Percentiles rank a stretch among this genome's conserved stretches.
Conservation (phyloP, 1,140 invertebrate species). For the Anoplophora glabripennis region DNA sequence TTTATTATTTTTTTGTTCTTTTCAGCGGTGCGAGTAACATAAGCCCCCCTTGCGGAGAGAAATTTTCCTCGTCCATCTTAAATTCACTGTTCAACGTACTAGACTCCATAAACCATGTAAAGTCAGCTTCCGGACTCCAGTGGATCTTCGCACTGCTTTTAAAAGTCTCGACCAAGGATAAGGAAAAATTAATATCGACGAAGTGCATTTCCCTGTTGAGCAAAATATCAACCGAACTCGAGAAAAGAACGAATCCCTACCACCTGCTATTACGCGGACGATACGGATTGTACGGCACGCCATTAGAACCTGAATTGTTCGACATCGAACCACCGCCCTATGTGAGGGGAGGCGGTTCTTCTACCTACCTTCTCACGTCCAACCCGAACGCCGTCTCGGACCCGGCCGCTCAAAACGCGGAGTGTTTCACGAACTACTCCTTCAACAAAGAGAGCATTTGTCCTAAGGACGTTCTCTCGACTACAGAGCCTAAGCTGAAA, state of each 20-base stretch:
- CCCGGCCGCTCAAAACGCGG: conserved; percentile 31
- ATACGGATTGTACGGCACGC: conserved; percentile 84
- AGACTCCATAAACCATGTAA: conserved; percentile 67
- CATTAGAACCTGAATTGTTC: conserved; percentile 84
- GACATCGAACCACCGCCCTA: conserved; percentile 76
- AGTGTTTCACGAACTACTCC: conserved; percentile 31
- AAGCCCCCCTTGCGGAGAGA: conserved; percentile 48
- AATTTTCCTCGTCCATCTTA: conserved; percentile 67
- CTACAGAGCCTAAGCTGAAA: conserved; percentile 35
- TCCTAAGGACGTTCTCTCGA: conserved; percentile 40
- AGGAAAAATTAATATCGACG: conserved; percentile 47
- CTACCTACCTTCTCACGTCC: conserved; percentile 29
- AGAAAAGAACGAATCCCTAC: conserved; percentile 69
- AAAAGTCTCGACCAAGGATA: conserved; percentile 49
- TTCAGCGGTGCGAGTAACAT: conserved; percentile 66
- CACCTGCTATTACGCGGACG: conserved; percentile 78
- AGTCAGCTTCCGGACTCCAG: conserved; percentile 78
- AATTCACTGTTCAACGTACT: conserved; percentile 63
- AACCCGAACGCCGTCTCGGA: conserved; percentile 57
- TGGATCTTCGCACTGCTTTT: conserved; percentile 78
- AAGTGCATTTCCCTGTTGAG: conserved; percentile 64
- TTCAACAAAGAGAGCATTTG: conserved; percentile 40
- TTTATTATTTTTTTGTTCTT: conserved; percentile 27
- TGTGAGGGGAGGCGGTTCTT: conserved; percentile 51
- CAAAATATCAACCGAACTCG: conserved; percentile 67